These are phyloP conservation scores for Ornithoptera alexandrae DNA, from an alignment of 2,888 invertebrate genomes.

Conservation along the genomic window DNA sequence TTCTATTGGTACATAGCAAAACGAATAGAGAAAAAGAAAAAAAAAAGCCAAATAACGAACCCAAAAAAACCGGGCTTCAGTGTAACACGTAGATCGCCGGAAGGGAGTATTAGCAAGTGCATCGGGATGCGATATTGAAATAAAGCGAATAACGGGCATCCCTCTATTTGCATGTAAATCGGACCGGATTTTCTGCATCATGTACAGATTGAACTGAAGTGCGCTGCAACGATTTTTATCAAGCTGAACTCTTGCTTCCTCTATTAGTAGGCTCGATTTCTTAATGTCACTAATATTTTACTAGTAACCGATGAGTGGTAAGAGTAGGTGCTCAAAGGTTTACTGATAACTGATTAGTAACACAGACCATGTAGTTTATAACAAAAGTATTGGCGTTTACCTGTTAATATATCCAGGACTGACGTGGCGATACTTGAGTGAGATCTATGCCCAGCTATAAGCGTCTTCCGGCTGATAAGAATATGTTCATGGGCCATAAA, in stretches of 20 bases:
- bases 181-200: slow-evolving; percentile 24
- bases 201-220: slow-evolving; percentile 29
- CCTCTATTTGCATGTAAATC: slow-evolving; percentile 32
- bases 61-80: not conserved
- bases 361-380: no score
- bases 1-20: no score
- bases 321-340: no score
- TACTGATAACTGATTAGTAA: no score
- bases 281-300: not conserved
- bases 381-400: no score
- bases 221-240: slow-evolving; percentile 24
- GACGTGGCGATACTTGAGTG: no score
- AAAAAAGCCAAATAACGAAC: not conserved
- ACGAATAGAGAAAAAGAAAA: not conserved
- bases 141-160: slow-evolving; percentile 30
- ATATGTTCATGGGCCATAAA: no score
- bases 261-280: not conserved
- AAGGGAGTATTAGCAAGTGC: slow-evolving; percentile 21
- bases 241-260: not conserved
- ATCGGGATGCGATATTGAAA: slow-evolving; percentile 26
- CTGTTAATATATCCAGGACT: no score
- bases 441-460: no score
- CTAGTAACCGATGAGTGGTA: no score
- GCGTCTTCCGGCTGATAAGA: no score
- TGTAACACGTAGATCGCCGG: slow-evolving; percentile 7